Evolutionary conservation across 2,113 vertebrate species (phyloP), one percentile per base, ranked within the genome.

Genomic region (Orycteropus afer): DNA sequence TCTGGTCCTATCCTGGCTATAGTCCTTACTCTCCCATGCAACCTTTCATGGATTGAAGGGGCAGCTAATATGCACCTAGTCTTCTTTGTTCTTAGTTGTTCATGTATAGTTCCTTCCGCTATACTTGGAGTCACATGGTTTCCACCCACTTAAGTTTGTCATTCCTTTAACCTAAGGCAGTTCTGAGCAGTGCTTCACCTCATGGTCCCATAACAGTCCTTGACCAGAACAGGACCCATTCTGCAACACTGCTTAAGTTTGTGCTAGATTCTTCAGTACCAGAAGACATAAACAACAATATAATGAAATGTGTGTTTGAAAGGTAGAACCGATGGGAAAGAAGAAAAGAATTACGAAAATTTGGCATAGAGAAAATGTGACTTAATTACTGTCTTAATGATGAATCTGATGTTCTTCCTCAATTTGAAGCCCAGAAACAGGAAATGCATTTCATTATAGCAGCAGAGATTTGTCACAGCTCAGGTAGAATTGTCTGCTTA

Each of bases 351-450:
- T 76, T 95, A 55, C n/a, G 47, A 55, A 69, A 84, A 77, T 94
- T 71, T 83, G 87, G 42, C 53, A 57, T 69, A 81, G 42, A 73
- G 81, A 85, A 94, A 83, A 53, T 34, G 7, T 86, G 53, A 22
- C 23, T 92, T 67, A 79, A 85, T 85, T 87, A 57, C 47, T 27
- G 2, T 51, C 42, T 82, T 96, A 90, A 79, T 71, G 57, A 94
- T 76, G n/a, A 81, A 55, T 88, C 71, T 85, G 59, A 63, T 91
- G 20, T 78, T 87, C 20, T 59, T 81, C 73, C 15, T 94, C 71
- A 77, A n/a, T 74, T 18, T 81, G 11, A 86, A 55, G 55, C 29
- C n/a, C n/a, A 37, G 55, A 86, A 94, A 80, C 49, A 89, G 3
- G 85, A 82, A 82, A 55, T 49, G 37, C 23, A 69, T 88, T 80